Evolutionary conservation across 2,888 invertebrate species (phyloP).

Genomic region (Dicranocentrus wangi): DNA sequence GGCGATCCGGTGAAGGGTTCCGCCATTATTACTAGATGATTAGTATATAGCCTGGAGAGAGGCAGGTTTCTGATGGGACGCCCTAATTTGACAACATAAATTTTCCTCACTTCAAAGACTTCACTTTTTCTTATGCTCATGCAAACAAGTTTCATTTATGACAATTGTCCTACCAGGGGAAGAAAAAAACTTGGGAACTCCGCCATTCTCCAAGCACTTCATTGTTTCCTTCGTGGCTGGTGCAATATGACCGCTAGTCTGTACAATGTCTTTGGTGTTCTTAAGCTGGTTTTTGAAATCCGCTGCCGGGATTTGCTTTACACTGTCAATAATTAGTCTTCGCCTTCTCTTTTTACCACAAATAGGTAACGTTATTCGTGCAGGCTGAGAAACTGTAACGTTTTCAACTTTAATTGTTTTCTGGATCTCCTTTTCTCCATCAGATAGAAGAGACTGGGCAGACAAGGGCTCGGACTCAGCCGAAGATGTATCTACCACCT

Average conservation of each 20-base stretch:
- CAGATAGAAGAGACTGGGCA: neutral
- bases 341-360: conserved; percentile 51
- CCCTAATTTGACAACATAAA: conserved; percentile 48
- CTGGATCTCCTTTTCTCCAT: neutral
- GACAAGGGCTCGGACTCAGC: no score
- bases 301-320: conserved; percentile 64
- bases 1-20: conserved; percentile 34
- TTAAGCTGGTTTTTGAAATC: conserved; percentile 68
- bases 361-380: neutral
- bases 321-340: conserved; percentile 63
- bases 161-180: conserved; percentile 72
- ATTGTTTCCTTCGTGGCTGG: conserved; percentile 69
- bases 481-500: no score
- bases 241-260: conserved; percentile 61
- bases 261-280: conserved; percentile 68
- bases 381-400: neutral
- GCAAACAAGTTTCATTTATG: neutral
- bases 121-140: no score
- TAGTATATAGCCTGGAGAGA: conserved; percentile 67
- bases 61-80: conserved; percentile 61
- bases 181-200: conserved; percentile 69
- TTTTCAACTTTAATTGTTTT: neutral
- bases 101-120: no score
- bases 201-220: conserved; percentile 63
- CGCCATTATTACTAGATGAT: conserved; percentile 65